Percentiles rank a stretch among this genome's conserved stretches.
Conservation (phyloP, 2,113 vertebrate genomes). For the Neotoma lepida region DNA sequence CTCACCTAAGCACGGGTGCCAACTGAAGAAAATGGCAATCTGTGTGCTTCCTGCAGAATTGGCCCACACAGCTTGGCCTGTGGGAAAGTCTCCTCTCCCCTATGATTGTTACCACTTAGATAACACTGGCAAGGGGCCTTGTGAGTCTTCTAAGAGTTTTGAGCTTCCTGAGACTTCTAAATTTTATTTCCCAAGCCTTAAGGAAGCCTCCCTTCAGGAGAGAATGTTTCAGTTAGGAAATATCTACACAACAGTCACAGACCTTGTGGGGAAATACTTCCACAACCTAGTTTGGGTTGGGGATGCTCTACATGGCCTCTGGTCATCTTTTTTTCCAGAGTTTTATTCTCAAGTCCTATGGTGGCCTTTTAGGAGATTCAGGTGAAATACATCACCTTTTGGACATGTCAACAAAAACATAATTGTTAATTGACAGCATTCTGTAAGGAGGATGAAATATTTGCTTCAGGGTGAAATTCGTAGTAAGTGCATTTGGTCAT, state of each 20-base stretch:
- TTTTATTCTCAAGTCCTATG: slow-evolving; percentile 10
- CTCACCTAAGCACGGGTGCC: neutral
- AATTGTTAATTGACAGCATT: neutral
- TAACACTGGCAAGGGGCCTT: neutral
- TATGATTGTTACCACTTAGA: neutral
- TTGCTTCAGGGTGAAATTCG: neutral
- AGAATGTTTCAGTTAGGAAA: neutral
- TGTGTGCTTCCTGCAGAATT: neutral
- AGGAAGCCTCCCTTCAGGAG: neutral
- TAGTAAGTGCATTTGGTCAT: neutral
- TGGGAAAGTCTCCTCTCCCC: neutral
- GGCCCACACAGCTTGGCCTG: neutral
- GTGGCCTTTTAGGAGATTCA: neutral
- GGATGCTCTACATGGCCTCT: neutral
- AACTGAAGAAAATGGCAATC: neutral
- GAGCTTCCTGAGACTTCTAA: neutral
- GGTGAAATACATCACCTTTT: slow-evolving; percentile 27
- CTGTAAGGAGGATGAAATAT: neutral
- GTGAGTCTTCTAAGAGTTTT: neutral
- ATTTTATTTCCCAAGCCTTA: neutral
- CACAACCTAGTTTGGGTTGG: neutral
- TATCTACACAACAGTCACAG: neutral
- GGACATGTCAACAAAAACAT: neutral
- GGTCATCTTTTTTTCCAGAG: neutral
- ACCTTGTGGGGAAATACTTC: neutral